Evolutionary conservation across 2,113 vertebrate species (phyloP), one percentile per base, ranked within the genome.

Genomic region (Meles meles): DNA sequence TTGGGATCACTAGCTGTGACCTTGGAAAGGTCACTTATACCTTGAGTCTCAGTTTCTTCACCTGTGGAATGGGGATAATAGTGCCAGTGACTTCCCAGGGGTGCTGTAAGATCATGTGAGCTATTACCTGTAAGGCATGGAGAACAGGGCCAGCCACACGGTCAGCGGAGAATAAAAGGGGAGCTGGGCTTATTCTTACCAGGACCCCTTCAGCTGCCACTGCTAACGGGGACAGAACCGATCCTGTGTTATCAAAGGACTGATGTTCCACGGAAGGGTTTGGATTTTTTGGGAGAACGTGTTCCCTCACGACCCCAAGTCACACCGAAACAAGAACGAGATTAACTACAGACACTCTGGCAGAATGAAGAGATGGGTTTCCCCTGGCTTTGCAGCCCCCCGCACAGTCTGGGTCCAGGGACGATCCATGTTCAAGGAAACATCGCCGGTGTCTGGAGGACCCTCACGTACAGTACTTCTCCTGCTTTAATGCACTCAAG

Each of bases 321-420:
- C 47, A 61, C 44, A 34, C 1, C 9, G 20, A 76, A 92, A 77
- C 8, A 12, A 59, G 37, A 71, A 49, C 1, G 39, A 88, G 42
- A 83, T 31, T 12, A 55, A 9, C 6, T 21, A 29, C 8, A 25
- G 9, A 69, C n/a, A 13, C 13, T 8, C 85, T 39, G 8, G 67
- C 15, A 12, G 63, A 47, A 29, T 0, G 37, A 31, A 14, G 29
- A 3, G 42, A 5, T 12, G 44, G 61, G 57, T 47, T 65, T 6
- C n/a, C 72, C 18, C 29, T 4, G 6, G 39, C 39, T 34, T 67
- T 34, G 61, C n/a, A 55, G 13, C 52, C 52, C 11, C 11, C 7
- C 0, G 0, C 1, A 5, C 20, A 47, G 67, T 7, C 0, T 3
- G 27, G 49, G 2, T 23, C n/a, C 29, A 6, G 0, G 25, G 42